phyloP scores from a whole-genome alignment of 2,888 invertebrate species.

The Euzophera pinguis region DNA sequence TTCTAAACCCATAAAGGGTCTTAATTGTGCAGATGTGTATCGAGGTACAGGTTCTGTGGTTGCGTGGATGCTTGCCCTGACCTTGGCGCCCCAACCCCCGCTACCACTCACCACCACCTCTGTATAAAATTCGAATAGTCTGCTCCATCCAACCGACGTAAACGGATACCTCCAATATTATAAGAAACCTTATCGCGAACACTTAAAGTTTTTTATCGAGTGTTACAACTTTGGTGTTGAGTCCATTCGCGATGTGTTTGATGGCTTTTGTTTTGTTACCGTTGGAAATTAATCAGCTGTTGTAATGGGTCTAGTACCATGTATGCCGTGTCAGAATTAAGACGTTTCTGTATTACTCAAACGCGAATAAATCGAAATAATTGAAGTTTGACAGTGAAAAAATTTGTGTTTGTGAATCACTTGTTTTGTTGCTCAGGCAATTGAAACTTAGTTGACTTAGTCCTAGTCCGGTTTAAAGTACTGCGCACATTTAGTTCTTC shows the following conservation, averaged over 20 bases:
- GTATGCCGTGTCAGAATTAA: constrained; percentile 43
- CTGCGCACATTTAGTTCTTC: no score
- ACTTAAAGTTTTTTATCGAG: constrained; percentile 44
- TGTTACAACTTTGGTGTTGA: constrained; percentile 34
- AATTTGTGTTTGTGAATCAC: background rate
- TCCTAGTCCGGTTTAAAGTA: no score
- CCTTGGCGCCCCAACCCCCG: constrained; percentile 58
- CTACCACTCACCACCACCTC: constrained; percentile 41
- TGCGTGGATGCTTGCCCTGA: constrained; percentile 70
- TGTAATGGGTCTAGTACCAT: constrained; percentile 58
- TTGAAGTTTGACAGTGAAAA: constrained; percentile 16
- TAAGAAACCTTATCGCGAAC: constrained; percentile 37
- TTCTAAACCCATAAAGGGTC: constrained; percentile 52
- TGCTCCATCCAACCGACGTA: constrained; percentile 57
- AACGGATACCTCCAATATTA: constrained; percentile 49
- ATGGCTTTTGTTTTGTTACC: constrained; percentile 63
- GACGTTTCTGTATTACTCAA: constrained; percentile 41
- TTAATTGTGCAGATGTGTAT: constrained; percentile 65
- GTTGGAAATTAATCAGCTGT: constrained; percentile 74
- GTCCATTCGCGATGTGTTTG: constrained; percentile 29
- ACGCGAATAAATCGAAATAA: constrained; percentile 11
- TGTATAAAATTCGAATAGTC: constrained; percentile 72
- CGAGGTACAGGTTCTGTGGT: constrained; percentile 47
- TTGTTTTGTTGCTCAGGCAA: background rate
- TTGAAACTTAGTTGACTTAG: background rate